Evolutionary conservation across 2,113 vertebrate species (phyloP).

Genomic region (Lophotis ruficrista): DNA sequence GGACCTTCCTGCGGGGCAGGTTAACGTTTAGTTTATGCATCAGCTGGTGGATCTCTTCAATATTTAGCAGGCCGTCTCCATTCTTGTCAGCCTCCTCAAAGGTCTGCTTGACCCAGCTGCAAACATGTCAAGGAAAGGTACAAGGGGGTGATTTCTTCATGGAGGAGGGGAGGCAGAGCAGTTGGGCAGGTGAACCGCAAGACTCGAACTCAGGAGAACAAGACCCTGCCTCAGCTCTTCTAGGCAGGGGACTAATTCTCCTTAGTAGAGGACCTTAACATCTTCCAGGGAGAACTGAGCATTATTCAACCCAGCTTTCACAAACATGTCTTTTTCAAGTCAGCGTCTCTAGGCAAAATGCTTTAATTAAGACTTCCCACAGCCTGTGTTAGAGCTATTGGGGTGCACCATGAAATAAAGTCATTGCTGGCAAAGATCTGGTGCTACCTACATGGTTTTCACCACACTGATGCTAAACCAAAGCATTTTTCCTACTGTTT

Average conservation of each 20-base stretch:
- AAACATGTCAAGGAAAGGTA: slow-evolving; percentile 79
- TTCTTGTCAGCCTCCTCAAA: slow-evolving; percentile 98
- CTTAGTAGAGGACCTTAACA: neutral
- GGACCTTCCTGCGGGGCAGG: slow-evolving; percentile 93
- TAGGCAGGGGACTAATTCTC: neutral
- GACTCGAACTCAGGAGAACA: neutral
- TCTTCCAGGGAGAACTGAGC: neutral
- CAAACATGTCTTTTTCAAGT: neutral
- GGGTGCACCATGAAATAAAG: neutral
- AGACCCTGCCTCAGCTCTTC: neutral
- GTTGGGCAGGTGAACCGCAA: neutral
- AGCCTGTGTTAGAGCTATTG: neutral
- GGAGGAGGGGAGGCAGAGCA: neutral
- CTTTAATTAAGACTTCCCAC: neutral
- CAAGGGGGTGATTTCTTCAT: neutral
- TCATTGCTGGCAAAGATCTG: neutral
- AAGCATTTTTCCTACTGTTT: neutral
- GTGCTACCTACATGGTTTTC: neutral
- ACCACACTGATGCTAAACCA: neutral
- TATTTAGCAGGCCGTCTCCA: slow-evolving; percentile 92
- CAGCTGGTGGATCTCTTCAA: slow-evolving; percentile 96
- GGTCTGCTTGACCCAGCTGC: slow-evolving; percentile 95
- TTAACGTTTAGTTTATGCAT: slow-evolving; percentile 98
- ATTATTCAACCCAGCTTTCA: neutral
- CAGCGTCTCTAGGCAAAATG: neutral